These are phyloP conservation scores for Listrodromus nycthemerus DNA, from an alignment of 2,888 invertebrate genomes.

Conservation along the genomic window DNA sequence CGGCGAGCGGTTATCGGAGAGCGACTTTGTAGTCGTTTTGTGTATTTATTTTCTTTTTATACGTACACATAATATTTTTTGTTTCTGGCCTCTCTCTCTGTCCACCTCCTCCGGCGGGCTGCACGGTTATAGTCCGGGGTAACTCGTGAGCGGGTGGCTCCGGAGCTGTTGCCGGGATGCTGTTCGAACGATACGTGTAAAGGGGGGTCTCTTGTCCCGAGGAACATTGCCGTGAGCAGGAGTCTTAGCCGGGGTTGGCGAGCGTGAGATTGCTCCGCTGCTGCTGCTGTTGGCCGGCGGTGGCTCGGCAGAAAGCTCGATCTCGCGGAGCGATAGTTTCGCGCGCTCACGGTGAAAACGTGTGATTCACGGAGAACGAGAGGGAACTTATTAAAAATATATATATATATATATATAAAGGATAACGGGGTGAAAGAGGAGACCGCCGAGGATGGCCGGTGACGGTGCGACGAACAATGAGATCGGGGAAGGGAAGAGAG, in stretches of 20 bases:
- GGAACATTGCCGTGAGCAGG: conserved; percentile 21
- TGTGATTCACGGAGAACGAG: conserved; percentile 26
- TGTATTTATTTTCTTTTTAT: conserved; percentile 16
- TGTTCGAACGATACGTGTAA: conserved; percentile 43
- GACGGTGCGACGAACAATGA: conserved; percentile 80
- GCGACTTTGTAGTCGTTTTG: conserved; percentile 40
- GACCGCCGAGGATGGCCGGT: conserved; percentile 77
- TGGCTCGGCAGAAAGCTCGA: conserved; percentile 28
- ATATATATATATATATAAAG: not conserved
- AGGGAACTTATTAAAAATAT: conserved; percentile 10
- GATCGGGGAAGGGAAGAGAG: conserved; percentile 71
- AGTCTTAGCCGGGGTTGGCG: conserved; percentile 11
- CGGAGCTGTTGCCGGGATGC: conserved; percentile 58
- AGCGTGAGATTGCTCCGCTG: conserved; percentile 11
- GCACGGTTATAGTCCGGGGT: conserved; percentile 35
- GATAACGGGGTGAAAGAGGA: not conserved
- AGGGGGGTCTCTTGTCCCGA: conserved; percentile 19
- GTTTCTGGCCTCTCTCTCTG: conserved; percentile 32
- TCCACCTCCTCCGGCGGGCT: conserved; percentile 49
- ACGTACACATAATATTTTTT: not conserved
- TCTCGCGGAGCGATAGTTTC: conserved; percentile 2
- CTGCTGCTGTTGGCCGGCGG: conserved; percentile 41
- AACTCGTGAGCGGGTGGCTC: conserved; percentile 60
- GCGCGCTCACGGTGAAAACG: conserved; percentile 1
- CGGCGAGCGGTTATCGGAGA: conserved; percentile 70